phyloP scores from a whole-genome alignment of 2,888 invertebrate species.

The Orchesellides sinensis region DNA sequence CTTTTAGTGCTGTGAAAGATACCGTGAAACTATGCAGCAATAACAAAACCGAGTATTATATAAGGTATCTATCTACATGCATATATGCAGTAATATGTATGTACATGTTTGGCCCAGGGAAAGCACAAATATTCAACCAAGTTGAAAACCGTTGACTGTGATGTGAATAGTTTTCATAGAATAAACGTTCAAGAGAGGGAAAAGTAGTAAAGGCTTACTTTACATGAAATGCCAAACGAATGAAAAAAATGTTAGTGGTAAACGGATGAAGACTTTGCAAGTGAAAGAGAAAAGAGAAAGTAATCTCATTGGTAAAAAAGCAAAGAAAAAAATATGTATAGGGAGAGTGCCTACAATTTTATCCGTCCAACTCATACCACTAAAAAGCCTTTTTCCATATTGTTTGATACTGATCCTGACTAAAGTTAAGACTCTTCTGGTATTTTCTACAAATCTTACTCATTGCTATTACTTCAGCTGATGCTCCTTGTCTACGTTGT shows the following conservation, averaged over 20 bases:
- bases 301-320: constrained; percentile 50
- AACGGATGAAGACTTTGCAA: not conserved
- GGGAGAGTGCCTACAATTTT: not conserved
- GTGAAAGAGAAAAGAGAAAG: constrained; percentile 21
- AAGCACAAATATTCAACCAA: constrained; percentile 38
- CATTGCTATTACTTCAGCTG: constrained; percentile 48
- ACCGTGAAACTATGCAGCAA: not conserved
- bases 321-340: constrained; percentile 4
- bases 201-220: constrained; percentile 15
- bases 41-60: not conserved
- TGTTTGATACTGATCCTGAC: constrained; percentile 16
- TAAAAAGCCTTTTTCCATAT: not conserved
- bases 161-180: constrained; percentile 21
- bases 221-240: constrained; percentile 8
- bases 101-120: not conserved
- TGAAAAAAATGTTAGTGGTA: not conserved
- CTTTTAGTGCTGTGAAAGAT: not conserved
- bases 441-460: constrained; percentile 32
- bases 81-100: constrained; percentile 13
- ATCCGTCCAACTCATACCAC: not conserved
- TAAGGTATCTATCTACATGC: not conserved
- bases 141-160: constrained; percentile 25
- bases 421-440: constrained; percentile 25
- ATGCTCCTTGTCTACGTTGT: constrained; percentile 54
- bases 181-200: not conserved